Evolutionary conservation across 2,888 invertebrate genomes (phyloP), one percentile per base, ranked within the genome.

Genomic region (Heliconius sara): DNA sequence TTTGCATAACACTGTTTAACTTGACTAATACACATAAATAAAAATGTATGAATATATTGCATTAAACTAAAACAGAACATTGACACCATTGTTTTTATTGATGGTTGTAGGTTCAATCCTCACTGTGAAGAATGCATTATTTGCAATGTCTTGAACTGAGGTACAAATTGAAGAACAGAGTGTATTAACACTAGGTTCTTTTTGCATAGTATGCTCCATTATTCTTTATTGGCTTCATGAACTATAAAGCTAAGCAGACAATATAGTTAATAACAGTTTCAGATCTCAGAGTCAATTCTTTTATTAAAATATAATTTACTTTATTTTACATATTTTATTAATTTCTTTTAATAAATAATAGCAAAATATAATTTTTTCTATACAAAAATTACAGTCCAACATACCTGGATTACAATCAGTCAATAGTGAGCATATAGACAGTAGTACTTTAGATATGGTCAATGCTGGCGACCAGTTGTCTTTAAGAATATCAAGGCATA

Each of bases 391-490:
- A 39, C 68, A 39, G n/a, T 52, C 1, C 57, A 22, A 30, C 34
- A 94, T 94, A 99, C 98, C 98, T 95, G 99, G 99, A 96, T 99
- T 99, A 93, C 99, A 99, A 96, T 99, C 99, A 89, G 99, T 99
- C 88, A 99, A 96, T 90, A 99, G 96, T 87, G 99, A 99, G 96
- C 99, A 99, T 95, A 99, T 99, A 86, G 99, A 99, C 85, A 99
- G 96, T 87, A 99, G 96, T 86, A 99, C 99, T 96, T 99, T 99
- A 83, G 99, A 99, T 95, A 99, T 99, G 87, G 99, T 99, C 89
- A 99, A 96, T 70, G 99, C 99, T n/a, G 99, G 99, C 57, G 99
- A 99, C 99, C 99, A 99, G 94, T 99, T 99, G 94, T 99, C 99
- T 95, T 99, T 99, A 86, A 99, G 96, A 88, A 99, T 99, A 93